Evolutionary conservation across 2,888 invertebrate species (phyloP).

Genomic region (Bibio marci): DNA sequence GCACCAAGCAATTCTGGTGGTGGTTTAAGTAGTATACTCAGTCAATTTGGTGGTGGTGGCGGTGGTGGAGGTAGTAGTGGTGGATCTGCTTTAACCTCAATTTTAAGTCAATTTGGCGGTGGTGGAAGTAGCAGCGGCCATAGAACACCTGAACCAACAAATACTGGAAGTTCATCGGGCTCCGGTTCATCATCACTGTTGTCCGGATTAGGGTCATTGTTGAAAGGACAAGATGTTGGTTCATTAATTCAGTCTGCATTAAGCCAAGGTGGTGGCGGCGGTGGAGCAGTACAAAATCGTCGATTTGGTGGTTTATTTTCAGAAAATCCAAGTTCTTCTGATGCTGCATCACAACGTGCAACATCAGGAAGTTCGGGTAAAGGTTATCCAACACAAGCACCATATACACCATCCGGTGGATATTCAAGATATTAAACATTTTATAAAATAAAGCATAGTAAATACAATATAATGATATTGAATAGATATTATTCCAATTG

Average conservation of each 20-base stretch:
- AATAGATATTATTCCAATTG: too few relatives aligned
- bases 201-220: neutral
- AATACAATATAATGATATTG: too few relatives aligned
- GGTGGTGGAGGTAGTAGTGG: neutral
- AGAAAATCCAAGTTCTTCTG: slow-evolving; percentile 19
- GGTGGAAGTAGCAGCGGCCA: slow-evolving; percentile 1
- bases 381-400: slow-evolving; percentile 26
- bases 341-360: slow-evolving; percentile 2
- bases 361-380: slow-evolving; percentile 10
- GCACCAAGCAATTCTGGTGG: neutral
- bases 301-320: slow-evolving; percentile 27
- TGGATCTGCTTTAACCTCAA: neutral
- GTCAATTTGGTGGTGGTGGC: slow-evolving; percentile 1
- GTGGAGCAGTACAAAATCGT: slow-evolving; percentile 19
- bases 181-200: neutral
- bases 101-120: neutral
- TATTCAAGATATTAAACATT: too few relatives aligned
- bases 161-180: neutral
- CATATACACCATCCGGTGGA: slow-evolving; percentile 8
- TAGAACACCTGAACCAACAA: neutral
- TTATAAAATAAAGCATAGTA: too few relatives aligned
- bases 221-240: slow-evolving; percentile 6
- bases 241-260: neutral
- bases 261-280: neutral
- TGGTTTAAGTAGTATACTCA: neutral